These are phyloP conservation scores for Ditula angustiorana DNA, from an alignment of 2,888 invertebrate genomes.

Conservation along the genomic window DNA sequence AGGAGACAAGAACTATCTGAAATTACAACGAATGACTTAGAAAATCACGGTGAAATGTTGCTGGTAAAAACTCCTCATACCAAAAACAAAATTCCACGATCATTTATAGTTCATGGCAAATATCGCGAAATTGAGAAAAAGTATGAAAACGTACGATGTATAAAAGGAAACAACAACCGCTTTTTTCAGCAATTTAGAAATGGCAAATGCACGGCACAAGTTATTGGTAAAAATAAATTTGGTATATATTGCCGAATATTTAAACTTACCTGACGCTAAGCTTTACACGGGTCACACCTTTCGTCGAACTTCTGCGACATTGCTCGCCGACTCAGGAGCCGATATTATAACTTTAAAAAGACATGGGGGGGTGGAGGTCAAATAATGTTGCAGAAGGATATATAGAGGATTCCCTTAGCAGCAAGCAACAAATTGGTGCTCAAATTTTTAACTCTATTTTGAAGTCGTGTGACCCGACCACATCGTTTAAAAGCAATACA, in stretches of 20 bases:
- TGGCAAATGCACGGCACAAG: conserved; percentile 1
- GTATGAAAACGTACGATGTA: conserved; percentile 2
- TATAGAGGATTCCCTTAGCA: neutral
- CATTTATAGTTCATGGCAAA: conserved; percentile 15
- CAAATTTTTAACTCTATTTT: neutral
- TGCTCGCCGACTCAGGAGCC: neutral
- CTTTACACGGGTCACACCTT: conserved; percentile 3
- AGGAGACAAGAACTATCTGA: conserved; percentile 1
- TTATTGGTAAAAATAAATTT: conserved; percentile 13
- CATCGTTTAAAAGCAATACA: neutral
- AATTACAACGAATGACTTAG: conserved; percentile 7
- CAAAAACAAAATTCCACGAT: neutral
- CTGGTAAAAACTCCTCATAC: neutral
- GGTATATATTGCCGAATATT: conserved; percentile 11
- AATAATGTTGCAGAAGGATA: too few relatives aligned
- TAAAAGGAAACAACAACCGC: neutral
- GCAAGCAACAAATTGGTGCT: neutral
- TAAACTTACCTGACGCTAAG: conserved; percentile 9
- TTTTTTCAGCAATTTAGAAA: conserved; percentile 23
- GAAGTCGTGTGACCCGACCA: neutral
- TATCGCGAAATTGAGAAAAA: conserved; percentile 12
- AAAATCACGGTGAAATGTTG: conserved; percentile 11
- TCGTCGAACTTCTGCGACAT: neutral
- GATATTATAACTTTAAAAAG: neutral
- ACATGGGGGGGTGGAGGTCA: neutral